Base-by-base conservation (phyloP, 2,797 vertebrate genomes). In the Myripristis murdjan region DNA sequence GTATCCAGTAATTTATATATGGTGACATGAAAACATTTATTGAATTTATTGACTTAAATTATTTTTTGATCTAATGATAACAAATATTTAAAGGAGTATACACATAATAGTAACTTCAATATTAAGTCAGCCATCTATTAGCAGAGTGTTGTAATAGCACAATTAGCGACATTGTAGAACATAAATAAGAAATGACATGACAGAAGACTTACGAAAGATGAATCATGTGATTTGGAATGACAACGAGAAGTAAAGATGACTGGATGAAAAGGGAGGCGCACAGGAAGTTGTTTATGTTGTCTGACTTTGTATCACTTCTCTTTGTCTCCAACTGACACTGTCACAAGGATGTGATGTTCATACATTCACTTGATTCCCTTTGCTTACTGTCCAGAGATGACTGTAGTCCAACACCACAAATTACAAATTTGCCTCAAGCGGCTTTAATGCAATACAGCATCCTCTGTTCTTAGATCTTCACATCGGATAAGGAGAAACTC, bases 151-250 rank as follows among this genome's bases (percentile, higher is more conserved):
- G 23, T 46, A 3, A 18, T 9, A 44, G 4, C 5, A 39, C 9
- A 11, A 6, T 56, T 8, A 35, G 2, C n/a, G 33, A 22, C 16
- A 8, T 10, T 14, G 12, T 1, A 6, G 16, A 33, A n/a, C 7
- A 14, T 14, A 56, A 12, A 22, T 37, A 23, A 14, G 16, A 14
- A 48, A 31, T 31, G 31, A n/a, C 9, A 54, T 33, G 16, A 54
- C 49, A 26, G 8, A 20, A 54, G 8, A 46, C 16, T 5, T 47
- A 1, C 23, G 18, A 53, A 9, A 53, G 10, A 52, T 22, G 54
- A 39, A 52, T 60, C 33, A 53, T 46, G 23, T 61, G 15, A 51
- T 33, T 20, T 14, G 61, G 77, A 6, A 39, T 49, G 4, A 1
- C 18, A 2, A 8, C n/a, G 41, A 18, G 12, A 31, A 14, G 14